Percentiles rank a stretch among this genome's conserved stretches.
These are phyloP conservation scores for Papilio helenus DNA, from an alignment of 1,140 invertebrate genomes.

Conservation along the genomic window DNA sequence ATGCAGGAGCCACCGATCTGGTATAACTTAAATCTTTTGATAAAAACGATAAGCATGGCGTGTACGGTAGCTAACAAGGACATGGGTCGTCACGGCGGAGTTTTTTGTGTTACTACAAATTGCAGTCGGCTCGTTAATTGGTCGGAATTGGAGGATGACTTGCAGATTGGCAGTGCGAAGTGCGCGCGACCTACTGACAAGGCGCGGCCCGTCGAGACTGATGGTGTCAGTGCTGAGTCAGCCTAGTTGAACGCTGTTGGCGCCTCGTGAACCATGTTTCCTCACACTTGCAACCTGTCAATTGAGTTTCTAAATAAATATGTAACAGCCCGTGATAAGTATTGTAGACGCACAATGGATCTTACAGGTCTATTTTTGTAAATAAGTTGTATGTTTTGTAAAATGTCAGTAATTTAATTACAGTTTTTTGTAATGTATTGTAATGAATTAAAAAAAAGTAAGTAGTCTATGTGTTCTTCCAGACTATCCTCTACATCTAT, in stretches of 20 bases:
- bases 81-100: conserved; percentile 62
- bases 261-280: conserved; percentile 52
- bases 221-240: conserved; percentile 75
- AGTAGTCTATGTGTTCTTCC: too few relatives aligned
- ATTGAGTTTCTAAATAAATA: conserved; percentile 1
- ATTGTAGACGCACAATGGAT: neutral
- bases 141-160: conserved; percentile 67
- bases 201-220: conserved; percentile 46
- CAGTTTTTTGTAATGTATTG: neutral
- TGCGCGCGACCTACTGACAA: conserved; percentile 72
- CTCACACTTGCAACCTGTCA: conserved; percentile 25
- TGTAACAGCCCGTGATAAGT: conserved; percentile 5
- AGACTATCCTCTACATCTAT: too few relatives aligned
- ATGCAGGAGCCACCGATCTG: neutral
- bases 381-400: neutral
- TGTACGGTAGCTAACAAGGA: conserved; percentile 67
- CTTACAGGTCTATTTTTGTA: neutral
- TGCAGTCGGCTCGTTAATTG: conserved; percentile 72
- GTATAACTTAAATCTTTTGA: neutral
- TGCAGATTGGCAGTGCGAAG: conserved; percentile 69
- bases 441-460: too few relatives aligned
- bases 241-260: conserved; percentile 67
- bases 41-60: conserved; percentile 40
- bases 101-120: conserved; percentile 64
- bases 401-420: neutral